Base-by-base conservation (phyloP, 2,888 invertebrate genomes). In the Andrena bicolor region DNA sequence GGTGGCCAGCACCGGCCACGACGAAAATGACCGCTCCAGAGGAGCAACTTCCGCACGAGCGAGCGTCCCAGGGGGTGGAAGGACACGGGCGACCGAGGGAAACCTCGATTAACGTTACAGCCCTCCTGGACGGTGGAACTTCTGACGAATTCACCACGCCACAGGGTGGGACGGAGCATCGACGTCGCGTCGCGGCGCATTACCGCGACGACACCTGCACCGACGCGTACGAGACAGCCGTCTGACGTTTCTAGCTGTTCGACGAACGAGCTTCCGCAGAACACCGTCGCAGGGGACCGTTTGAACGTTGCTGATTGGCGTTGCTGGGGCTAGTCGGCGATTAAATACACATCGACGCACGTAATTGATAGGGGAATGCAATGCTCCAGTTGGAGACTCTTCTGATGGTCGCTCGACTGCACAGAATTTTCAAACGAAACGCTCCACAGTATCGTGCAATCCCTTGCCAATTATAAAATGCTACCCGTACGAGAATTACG, bases 101-200 rank as follows among this genome's bases (percentile, higher is more conserved):
- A 49, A 63, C 60, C 74, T 70, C 77, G 82, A 80, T 48, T 73
- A 80, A 80, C 68, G 76, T 85, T 81, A 16, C 58, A 58, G 63
- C 61, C 58, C 49, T 61, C 41, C 26, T 41, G 26, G 65, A 51
- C 30, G 48, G 23, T 30, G 30, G 41, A 87, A 84, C 76, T 87
- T 87, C 64, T 80, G 82, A 82, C 84, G 87, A 87, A 87, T 87
- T 86, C 82, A 71, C 69, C 76, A 53, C 73, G 65, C 23, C 53
- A 13, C 68, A 63, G 56, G 74, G 48, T 41, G 64, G 23, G 60
- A 80, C 66, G 78, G 64, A 68, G 77, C 84, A 70, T 79, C 70
- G 82, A 76, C 66, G 56, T 63, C 30, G 74, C 51, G 74, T 41
- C 41, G 41, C 41, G 41, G 13, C 41, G 41, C 41, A 41, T 72